phyloP scores from a whole-genome alignment of 64 coral and sea anemone species.

The Acropora yongei region DNA sequence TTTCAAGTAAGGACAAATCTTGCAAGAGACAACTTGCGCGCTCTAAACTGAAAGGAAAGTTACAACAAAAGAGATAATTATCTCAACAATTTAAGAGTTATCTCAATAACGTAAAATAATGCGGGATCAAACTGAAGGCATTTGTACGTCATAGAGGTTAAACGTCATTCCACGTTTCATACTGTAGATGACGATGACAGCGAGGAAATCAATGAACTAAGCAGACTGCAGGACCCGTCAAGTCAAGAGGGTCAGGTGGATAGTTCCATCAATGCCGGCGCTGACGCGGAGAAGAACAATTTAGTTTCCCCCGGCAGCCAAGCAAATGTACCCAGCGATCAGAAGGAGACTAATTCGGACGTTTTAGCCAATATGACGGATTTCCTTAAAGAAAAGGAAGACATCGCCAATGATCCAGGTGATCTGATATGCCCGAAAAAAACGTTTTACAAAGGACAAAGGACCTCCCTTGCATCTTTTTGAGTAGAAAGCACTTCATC shows the following conservation, averaged over 20 bases:
- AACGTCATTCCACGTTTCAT: not conserved
- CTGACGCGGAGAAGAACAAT: not conserved
- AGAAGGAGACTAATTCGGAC: constrained; percentile 24
- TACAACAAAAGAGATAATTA: too few relatives aligned
- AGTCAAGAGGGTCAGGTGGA: constrained; percentile 16
- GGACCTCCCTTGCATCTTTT: not conserved
- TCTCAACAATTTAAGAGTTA: too few relatives aligned
- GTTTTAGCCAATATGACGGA: constrained; percentile 30
- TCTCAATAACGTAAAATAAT: too few relatives aligned
- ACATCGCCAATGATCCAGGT: not conserved
- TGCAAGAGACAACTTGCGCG: too few relatives aligned
- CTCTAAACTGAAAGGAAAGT: too few relatives aligned
- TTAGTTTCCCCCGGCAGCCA: not conserved
- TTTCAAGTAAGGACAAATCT: too few relatives aligned
- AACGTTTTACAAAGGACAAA: not conserved
- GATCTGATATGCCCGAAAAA: not conserved
- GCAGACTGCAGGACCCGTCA: constrained; percentile 26
- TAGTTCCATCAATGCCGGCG: not conserved
- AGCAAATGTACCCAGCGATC: constrained; percentile 12
- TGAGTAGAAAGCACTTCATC: too few relatives aligned
- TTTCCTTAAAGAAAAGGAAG: constrained; percentile 37
- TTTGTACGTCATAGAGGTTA: not conserved
- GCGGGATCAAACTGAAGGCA: too few relatives aligned
- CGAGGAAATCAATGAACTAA: constrained; percentile 44
- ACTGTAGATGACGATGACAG: constrained; percentile 14